Conservation (phyloP, 2,797 vertebrate species). For the Hippocampus kuda region DNA sequence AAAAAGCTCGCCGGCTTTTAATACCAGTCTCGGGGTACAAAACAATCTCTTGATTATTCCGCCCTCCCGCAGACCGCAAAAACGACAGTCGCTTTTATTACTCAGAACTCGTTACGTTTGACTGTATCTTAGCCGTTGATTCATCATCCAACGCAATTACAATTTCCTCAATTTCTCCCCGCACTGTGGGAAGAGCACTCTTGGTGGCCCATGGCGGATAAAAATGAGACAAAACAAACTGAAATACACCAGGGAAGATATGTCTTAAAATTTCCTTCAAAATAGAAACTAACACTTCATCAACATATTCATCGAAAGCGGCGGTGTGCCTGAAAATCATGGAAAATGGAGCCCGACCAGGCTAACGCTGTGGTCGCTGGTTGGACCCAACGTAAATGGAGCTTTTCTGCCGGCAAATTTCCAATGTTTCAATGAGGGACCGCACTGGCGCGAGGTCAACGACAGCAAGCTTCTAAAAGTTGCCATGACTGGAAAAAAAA, state of each 20-base stretch:
- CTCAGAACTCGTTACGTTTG: neutral
- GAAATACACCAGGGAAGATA: neutral
- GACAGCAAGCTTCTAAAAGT: too few species aligned
- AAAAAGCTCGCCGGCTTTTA: conserved; percentile 55
- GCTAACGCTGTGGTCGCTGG: too few species aligned
- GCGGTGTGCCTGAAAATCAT: too few species aligned
- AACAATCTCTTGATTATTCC: conserved; percentile 45
- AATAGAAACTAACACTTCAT: neutral
- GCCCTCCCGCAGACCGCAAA: conserved; percentile 32
- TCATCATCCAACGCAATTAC: conserved; percentile 17
- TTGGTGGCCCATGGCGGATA: neutral
- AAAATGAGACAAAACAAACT: neutral
- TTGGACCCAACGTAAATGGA: too few species aligned
- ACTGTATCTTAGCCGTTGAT: conserved; percentile 37
- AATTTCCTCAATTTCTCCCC: neutral
- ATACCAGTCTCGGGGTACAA: conserved; percentile 41
- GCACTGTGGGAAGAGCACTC: neutral
- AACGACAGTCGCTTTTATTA: neutral
- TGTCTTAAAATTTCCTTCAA: neutral
- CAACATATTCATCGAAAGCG: neutral
- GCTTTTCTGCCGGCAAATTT: too few species aligned
- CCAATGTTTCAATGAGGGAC: too few species aligned
- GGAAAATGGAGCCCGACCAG: too few species aligned
- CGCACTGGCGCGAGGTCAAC: too few species aligned
- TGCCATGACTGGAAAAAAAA: too few species aligned